phyloP scores from a whole-genome alignment of 2,113 vertebrate genomes.

The Aleadryas rufinucha region DNA sequence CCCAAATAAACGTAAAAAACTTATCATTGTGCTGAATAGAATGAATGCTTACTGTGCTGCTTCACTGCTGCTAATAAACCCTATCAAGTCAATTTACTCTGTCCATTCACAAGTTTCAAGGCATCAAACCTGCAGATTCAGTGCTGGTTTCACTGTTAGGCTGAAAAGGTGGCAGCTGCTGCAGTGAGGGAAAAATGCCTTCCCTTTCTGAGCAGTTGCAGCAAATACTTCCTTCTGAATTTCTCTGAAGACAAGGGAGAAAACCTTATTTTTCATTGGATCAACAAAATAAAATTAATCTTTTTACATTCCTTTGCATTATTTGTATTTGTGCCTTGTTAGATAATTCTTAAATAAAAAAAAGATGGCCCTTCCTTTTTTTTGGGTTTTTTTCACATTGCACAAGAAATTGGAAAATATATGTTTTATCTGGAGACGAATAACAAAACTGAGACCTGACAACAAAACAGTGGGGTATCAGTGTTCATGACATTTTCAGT shows the following conservation, averaged over 20 bases:
- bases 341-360: not conserved
- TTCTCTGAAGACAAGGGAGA: not conserved
- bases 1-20: not conserved
- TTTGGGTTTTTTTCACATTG: not conserved
- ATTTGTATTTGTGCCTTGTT: not conserved
- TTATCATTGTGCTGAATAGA: not conserved
- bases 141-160: not conserved
- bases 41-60: not conserved
- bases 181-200: not conserved
- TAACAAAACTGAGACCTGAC: not conserved
- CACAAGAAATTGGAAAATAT: not conserved
- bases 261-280: not conserved
- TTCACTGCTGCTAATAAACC: conserved; percentile 21
- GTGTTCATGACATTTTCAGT: not conserved
- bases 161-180: not conserved
- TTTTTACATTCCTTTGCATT: not conserved
- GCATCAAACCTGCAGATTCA: not conserved
- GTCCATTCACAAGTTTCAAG: not conserved
- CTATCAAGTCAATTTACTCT: not conserved
- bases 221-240: not conserved
- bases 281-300: not conserved
- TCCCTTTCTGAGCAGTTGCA: not conserved
- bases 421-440: not conserved
- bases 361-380: not conserved
- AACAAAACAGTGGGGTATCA: not conserved